Base-by-base conservation (phyloP, 1,140 invertebrate species). In the Caenorhabditis brenneri region DNA sequence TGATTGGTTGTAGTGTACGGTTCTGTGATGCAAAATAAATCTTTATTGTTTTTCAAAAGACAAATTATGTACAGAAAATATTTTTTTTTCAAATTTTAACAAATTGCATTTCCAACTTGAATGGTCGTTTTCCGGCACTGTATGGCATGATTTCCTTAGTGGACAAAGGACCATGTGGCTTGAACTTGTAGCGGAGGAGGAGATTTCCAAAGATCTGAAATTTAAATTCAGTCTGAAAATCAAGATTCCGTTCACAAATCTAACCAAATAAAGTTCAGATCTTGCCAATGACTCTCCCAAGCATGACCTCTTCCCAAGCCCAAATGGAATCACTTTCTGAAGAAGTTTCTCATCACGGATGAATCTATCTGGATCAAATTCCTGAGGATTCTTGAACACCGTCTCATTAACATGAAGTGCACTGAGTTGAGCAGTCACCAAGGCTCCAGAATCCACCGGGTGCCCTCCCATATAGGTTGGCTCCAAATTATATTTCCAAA, bases 271-370 rank as follows among this genome's bases (percentile, higher is more conserved):
- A 12, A 42, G 39, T 42, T 42, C 39, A 6, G 39, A 42, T 42
- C 39, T 42, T 6, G 39, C 39, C 24, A 86, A 36, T 10, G 49
- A 39, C 48, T 86, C 82, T 33, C 85, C 85, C 22, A 84, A 27
- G 48, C 85, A 86, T 7, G 48, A 65, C 9, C 85, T 27, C 31
- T 86, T 86, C 53, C 85, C 85, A 12, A 84, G 15, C 80, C 85
- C 85, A 39, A 86, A 86, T 36, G 85, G 82, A 51, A 84, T 85
- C 16, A 85, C 82, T 16, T 84, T 33, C 22, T 85, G 65, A 22
- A 55, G 80, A 12, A 86, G 49, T 33, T 74, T 58, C 27, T 74
- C 83, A 24, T 82, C 36, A 24, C 36, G 2, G 10, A 74, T 74
- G n/a, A 46, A 74, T 42, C 65, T 39, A 7, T 74, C 36, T 46